A percentile compares a stretch with the other conserved stretches of the same genome.
phyloP scores from a whole-genome alignment of 2,797 vertebrate species.

The Florisuga fusca region DNA sequence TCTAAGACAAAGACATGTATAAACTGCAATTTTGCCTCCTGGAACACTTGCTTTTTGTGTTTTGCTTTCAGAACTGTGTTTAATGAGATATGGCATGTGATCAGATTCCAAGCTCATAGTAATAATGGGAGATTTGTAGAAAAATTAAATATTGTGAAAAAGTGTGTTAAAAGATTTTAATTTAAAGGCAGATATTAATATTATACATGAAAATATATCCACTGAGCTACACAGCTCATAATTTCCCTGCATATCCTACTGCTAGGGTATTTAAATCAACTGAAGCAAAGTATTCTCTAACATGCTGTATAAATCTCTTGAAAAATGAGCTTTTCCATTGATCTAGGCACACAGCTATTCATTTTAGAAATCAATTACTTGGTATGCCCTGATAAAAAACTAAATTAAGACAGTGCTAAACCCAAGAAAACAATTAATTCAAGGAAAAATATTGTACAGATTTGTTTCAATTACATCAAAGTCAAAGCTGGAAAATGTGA shows the following conservation, averaged over 20 bases:
- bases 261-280: not conserved
- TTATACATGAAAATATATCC: not conserved
- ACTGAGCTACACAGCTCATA: not conserved
- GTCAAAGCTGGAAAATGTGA: not conserved
- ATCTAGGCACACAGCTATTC: not conserved
- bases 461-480: slow-evolving; percentile 35
- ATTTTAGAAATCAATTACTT: slow-evolving; percentile 22
- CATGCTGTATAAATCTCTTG: not conserved
- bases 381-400: not conserved
- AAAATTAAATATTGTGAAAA: not conserved
- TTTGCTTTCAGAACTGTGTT: not conserved
- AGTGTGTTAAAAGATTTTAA: not conserved
- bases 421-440: slow-evolving; percentile 14
- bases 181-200: not conserved
- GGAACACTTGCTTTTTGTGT: not conserved
- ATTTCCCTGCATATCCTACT: not conserved
- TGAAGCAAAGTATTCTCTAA: not conserved
- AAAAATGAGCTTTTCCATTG: not conserved
- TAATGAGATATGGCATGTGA: not conserved
- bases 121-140: not conserved
- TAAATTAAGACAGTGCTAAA: not conserved
- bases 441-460: slow-evolving; percentile 10
- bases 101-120: not conserved
- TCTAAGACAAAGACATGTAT: not conserved
- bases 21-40: not conserved